A percentile compares a stretch with the other conserved stretches of the same genome.
phyloP scores from a whole-genome alignment of 2,113 vertebrate genomes.

The Thryonomys swinderianus region DNA sequence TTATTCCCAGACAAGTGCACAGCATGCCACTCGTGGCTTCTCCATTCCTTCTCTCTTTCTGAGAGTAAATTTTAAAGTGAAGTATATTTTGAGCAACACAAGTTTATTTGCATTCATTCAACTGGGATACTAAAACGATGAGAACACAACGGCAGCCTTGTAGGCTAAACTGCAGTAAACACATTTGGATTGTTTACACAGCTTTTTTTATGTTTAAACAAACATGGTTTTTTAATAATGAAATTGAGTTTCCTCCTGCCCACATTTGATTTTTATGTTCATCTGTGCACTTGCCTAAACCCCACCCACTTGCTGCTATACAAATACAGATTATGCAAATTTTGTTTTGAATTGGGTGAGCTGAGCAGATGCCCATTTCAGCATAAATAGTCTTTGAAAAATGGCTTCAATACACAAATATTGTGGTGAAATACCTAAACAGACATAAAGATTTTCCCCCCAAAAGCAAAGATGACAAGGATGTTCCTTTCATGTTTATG shows the following conservation, averaged over 20 bases:
- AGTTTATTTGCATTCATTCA: slow-evolving; percentile 67
- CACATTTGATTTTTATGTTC: slow-evolving; percentile 90
- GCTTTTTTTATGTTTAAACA: slow-evolving; percentile 86
- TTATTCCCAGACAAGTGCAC: not conserved
- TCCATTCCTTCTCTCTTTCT: slow-evolving; percentile 36
- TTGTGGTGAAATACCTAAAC: slow-evolving; percentile 82
- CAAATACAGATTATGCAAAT: slow-evolving; percentile 90
- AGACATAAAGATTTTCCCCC: slow-evolving; percentile 72
- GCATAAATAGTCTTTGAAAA: slow-evolving; percentile 84
- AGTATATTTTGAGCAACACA: slow-evolving; percentile 42
- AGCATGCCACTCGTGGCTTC: not conserved
- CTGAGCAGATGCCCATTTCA: slow-evolving; percentile 87
- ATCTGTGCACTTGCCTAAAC: slow-evolving; percentile 87
- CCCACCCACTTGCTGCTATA: slow-evolving; percentile 87
- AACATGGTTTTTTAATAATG: slow-evolving; percentile 84
- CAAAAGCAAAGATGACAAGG: slow-evolving; percentile 59
- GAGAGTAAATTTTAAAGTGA: slow-evolving; percentile 50
- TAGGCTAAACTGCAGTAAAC: slow-evolving; percentile 68
- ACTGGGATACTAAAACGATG: slow-evolving; percentile 46
- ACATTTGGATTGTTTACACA: slow-evolving; percentile 80
- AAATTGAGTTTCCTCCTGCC: slow-evolving; percentile 86
- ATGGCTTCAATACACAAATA: slow-evolving; percentile 77
- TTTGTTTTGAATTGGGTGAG: slow-evolving; percentile 86
- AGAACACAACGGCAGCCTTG: slow-evolving; percentile 72
- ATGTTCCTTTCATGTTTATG: slow-evolving; percentile 55